Evolutionary conservation across 2,888 invertebrate genomes (phyloP).

Genomic region (Tuberolachnus salignus): DNA sequence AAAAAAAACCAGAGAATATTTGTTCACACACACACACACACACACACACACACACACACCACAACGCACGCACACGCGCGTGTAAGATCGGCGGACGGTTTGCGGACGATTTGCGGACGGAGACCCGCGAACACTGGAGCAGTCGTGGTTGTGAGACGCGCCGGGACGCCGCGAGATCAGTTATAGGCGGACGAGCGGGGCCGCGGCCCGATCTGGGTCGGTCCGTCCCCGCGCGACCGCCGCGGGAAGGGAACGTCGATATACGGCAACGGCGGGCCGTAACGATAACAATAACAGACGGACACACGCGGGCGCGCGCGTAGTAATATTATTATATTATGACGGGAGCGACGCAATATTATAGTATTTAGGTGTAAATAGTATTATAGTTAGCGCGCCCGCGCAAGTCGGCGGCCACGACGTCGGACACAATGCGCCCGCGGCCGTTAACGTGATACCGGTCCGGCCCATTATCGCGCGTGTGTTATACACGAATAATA

Average conservation of each 20-base stretch:
- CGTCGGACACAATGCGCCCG: not conserved
- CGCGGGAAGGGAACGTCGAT: not conserved
- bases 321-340: no score
- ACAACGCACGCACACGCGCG: no score
- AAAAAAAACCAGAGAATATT: no score
- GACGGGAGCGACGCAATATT: no score
- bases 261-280: no score
- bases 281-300: not conserved
- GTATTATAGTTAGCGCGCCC: not conserved
- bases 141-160: conserved; percentile 26
- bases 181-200: conserved; percentile 47
- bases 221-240: conserved; percentile 15
- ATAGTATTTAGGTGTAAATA: not conserved
- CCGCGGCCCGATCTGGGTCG: not conserved
- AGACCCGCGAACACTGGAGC: conserved; percentile 8
- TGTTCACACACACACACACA: no score
- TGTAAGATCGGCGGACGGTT: not conserved
- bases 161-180: conserved; percentile 36
- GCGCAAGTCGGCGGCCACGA: not conserved
- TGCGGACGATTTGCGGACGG: not conserved
- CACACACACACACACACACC: no score
- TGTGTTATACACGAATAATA: conserved; percentile 15
- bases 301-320: no score
- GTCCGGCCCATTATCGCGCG: not conserved
- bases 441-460: not conserved